These are phyloP conservation scores for Tinea pellionella DNA, from an alignment of 2,888 invertebrate species.

Conservation along the genomic window DNA sequence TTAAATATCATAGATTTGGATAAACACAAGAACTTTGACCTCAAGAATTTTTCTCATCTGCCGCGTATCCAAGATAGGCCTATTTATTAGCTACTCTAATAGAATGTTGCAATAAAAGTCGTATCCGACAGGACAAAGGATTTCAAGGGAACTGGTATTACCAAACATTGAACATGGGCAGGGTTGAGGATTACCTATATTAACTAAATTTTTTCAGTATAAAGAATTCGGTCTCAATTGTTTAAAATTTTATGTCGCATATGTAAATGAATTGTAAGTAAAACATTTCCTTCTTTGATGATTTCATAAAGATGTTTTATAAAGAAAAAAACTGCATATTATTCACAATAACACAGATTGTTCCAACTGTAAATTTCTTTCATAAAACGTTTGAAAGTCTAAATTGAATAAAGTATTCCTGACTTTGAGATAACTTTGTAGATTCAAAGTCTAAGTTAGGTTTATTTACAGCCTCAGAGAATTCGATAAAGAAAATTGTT, in stretches of 20 bases:
- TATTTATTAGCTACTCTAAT: slow-evolving; percentile 6
- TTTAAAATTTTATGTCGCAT: too few species aligned
- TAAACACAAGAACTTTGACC: background rate
- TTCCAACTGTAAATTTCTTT: background rate
- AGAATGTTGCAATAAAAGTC: slow-evolving; percentile 17
- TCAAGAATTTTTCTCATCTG: background rate
- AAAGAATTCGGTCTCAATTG: too few species aligned
- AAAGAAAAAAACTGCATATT: background rate
- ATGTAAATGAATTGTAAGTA: too few species aligned
- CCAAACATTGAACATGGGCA: background rate
- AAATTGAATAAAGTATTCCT: background rate
- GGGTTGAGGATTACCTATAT: background rate
- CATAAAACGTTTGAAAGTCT: background rate
- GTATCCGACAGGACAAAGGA: slow-evolving; percentile 47
- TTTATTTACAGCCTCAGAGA: background rate
- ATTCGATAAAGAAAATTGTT: background rate
- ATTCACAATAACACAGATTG: background rate
- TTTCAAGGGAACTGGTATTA: slow-evolving; percentile 20
- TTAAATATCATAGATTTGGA: background rate
- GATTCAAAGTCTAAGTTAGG: background rate
- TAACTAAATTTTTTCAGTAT: background rate
- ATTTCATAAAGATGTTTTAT: too few species aligned
- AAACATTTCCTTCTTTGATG: too few species aligned
- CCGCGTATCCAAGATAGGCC: background rate
- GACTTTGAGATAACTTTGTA: background rate